Percentiles rank a stretch among this genome's conserved stretches.
These are phyloP conservation scores for Syrphus vitripennis DNA, from an alignment of 2,888 invertebrate species.

Conservation along the genomic window DNA sequence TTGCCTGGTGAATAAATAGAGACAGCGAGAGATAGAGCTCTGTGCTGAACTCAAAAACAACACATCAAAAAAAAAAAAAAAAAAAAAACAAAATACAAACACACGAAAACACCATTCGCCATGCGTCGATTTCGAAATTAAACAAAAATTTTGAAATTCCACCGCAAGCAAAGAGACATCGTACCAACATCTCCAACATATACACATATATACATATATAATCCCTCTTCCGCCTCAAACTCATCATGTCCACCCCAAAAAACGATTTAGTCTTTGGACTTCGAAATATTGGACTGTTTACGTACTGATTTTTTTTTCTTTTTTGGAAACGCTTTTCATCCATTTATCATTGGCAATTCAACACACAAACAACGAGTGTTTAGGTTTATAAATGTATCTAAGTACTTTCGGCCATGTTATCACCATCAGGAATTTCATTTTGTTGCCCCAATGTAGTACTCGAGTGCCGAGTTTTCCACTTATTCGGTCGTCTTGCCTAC, in stretches of 20 bases:
- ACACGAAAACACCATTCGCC: conserved; percentile 38
- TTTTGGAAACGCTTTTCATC: conserved; percentile 48
- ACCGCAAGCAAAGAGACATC: conserved; percentile 54
- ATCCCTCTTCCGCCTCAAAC: background rate
- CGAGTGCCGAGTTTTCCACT: conserved; percentile 66
- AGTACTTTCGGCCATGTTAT: conserved; percentile 66
- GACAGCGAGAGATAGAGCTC: conserved; percentile 1
- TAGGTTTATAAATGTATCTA: conserved; percentile 44
- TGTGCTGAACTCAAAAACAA: conserved; percentile 2
- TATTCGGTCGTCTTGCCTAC: conserved; percentile 57
- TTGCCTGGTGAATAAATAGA: background rate
- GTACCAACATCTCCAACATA: conserved; percentile 9
- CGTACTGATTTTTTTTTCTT: conserved; percentile 18
- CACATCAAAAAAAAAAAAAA: conserved; percentile 18
- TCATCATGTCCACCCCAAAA: background rate
- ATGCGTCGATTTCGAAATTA: conserved; percentile 65
- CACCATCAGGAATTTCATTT: conserved; percentile 55
- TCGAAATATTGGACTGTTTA: conserved; percentile 21
- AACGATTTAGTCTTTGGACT: conserved; percentile 5
- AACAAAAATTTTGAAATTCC: conserved; percentile 68
- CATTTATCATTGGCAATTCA: conserved; percentile 62
- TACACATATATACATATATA: background rate
- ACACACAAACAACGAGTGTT: conserved; percentile 34
- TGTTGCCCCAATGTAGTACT: conserved; percentile 50
- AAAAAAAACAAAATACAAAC: conserved; percentile 17